phyloP scores from a whole-genome alignment of 2,888 invertebrate species.

The Synergus itoensis region DNA sequence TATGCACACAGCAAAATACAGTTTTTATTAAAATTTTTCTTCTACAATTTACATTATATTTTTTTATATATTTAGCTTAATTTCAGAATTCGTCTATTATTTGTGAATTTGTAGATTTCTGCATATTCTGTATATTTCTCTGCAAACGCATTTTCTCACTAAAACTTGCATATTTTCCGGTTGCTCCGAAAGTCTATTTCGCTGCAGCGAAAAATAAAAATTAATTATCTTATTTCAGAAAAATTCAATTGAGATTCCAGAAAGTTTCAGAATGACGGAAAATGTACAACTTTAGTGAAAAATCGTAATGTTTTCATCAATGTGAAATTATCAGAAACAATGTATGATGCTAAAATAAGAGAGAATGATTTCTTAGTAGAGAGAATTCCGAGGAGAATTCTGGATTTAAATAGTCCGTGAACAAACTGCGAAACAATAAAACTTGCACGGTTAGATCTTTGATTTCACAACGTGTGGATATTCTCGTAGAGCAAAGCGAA shows the following conservation, averaged over 20 bases:
- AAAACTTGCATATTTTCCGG: too few relatives aligned
- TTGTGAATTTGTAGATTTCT: too few relatives aligned
- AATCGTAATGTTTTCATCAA: too few relatives aligned
- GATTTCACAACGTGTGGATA: slow-evolving; percentile 16
- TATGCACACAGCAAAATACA: background rate
- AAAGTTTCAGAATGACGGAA: too few relatives aligned
- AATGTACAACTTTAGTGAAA: background rate
- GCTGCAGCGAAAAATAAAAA: too few relatives aligned
- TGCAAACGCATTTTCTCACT: too few relatives aligned
- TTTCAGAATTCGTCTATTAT: too few relatives aligned
- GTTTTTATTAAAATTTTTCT: background rate
- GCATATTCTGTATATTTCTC: too few relatives aligned
- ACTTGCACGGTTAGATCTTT: background rate
- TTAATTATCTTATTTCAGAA: too few relatives aligned
- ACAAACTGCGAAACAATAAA: slow-evolving; percentile 28
- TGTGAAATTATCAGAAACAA: too few relatives aligned
- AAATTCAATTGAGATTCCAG: too few relatives aligned
- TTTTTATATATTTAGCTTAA: background rate
- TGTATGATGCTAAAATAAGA: slow-evolving; percentile 8
- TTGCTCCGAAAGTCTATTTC: too few relatives aligned
- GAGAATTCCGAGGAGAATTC: background rate
- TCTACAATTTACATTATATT: background rate
- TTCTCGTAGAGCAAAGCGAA: slow-evolving; percentile 2
- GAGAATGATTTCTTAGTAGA: slow-evolving; percentile 8
- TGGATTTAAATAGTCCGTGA: slow-evolving; percentile 3